Conservation (phyloP, 1,140 invertebrate genomes). For the Tetranychus cinnabarinus region DNA sequence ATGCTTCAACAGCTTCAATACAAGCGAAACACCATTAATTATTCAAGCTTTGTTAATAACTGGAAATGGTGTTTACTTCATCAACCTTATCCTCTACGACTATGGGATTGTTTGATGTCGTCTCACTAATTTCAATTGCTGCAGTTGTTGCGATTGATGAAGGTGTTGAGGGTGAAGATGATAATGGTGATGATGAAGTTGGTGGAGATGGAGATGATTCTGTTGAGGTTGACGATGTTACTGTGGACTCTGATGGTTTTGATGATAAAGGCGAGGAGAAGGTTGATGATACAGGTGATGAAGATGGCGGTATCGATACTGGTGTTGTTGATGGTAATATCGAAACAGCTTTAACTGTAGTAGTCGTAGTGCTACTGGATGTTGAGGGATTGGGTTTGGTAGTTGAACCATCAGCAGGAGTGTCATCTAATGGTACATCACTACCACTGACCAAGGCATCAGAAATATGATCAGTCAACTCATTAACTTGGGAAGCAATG, state of each 20-base stretch:
- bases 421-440: neutral
- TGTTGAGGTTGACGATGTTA: neutral
- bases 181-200: neutral
- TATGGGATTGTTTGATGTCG: neutral
- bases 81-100: neutral
- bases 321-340: neutral
- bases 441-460: neutral
- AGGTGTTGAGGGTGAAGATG: neutral
- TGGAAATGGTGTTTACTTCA: neutral
- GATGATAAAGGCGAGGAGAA: neutral
- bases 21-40: no score
- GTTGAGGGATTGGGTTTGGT: no score
- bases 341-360: neutral
- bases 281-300: neutral
- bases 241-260: neutral
- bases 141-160: neutral
- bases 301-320: neutral
- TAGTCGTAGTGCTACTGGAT: no score
- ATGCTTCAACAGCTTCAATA: no score
- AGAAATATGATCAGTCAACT: neutral
- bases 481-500: slow-evolving; percentile 1
- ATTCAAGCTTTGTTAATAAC: no score
- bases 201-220: neutral
- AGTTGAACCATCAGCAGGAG: neutral
- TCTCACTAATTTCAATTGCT: neutral